Base-by-base conservation (phyloP, 2,113 vertebrate genomes). In the Rutilus rutilus region DNA sequence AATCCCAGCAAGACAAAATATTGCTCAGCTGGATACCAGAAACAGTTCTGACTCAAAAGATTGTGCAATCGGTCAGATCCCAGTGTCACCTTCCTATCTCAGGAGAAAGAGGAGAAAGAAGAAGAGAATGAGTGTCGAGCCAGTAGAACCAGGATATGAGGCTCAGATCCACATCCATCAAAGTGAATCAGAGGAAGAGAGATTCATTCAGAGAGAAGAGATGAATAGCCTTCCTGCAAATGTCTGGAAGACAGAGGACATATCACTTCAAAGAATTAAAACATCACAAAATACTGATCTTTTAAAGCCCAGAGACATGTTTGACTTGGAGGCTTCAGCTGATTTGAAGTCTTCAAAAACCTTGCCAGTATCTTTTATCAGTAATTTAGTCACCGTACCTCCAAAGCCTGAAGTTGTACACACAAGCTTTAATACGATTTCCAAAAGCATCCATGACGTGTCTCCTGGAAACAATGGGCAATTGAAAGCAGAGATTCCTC, bases 71-170 rank as follows among this genome's bases (percentile, higher is more conserved):
- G 78, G 60, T 74, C 91, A 87, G 50, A 71, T 89, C 9, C 88
- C 19, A 1, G 89, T 92, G 30, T 91, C 90, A 0, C 84, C 88
- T 2, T 27, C 90, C 30, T 90, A 90, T 19, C 2, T 91, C 27
- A 94, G 87, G 86, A 92, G 91, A 87, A 95, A 91, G 89, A 90
- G 91, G 82, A 93, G 86, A 82, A 94, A 90, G 87, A 95, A 93
- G 85, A 93, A 92, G 69, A 90, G 90, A 67, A 83, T 88, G 8
- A 88, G 91, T 73, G 33, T 71, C 27, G 91, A 93, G 45, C 86
- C 84, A 14, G n/a, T 78, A 23, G 91, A 93, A 4, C 65, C 84
- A 25, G 83, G 78, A 75, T 83, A n/a, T 27, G 91, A 92, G 54
- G 90, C 78, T 64, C 86, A 85, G 47, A 39, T 85, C 71, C 85